phyloP scores from a whole-genome alignment of 2,888 invertebrate genomes.

The Actias luna region DNA sequence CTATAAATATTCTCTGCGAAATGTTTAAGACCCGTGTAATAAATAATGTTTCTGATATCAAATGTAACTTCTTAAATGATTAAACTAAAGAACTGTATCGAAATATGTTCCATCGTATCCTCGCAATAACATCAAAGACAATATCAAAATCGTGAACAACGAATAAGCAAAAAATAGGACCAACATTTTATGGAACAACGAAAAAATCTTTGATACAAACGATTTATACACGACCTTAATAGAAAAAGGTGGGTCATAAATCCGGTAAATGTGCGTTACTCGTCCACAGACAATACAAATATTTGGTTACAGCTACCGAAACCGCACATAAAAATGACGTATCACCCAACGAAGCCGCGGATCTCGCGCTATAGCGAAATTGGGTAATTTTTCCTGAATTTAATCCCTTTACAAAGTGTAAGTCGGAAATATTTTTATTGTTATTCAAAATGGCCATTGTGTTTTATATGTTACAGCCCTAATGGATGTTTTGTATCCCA shows the following conservation, averaged over 20 bases:
- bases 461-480: conserved; percentile 16
- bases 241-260: conserved; percentile 57
- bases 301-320: conserved; percentile 57
- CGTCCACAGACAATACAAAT: conserved; percentile 68
- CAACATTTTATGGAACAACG: not conserved
- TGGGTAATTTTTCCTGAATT: conserved; percentile 58
- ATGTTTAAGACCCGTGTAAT: too few species aligned
- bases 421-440: conserved; percentile 19
- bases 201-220: conserved; percentile 33
- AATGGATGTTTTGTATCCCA: conserved; percentile 14
- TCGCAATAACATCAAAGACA: not conserved
- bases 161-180: not conserved
- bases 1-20: too few species aligned
- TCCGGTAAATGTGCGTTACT: conserved; percentile 54
- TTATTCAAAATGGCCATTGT: conserved; percentile 17
- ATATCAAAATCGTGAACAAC: not conserved
- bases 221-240: conserved; percentile 42
- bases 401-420: conserved; percentile 36
- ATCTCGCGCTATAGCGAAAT: conserved; percentile 40
- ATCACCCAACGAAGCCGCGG: conserved; percentile 41
- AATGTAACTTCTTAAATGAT: not conserved
- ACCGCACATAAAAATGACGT: conserved; percentile 68
- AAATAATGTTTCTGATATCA: too few species aligned
- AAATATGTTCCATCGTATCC: not conserved
- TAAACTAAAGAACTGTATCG: not conserved